Conservation (phyloP, 2,888 invertebrate genomes). For the Coleophora deauratella region DNA sequence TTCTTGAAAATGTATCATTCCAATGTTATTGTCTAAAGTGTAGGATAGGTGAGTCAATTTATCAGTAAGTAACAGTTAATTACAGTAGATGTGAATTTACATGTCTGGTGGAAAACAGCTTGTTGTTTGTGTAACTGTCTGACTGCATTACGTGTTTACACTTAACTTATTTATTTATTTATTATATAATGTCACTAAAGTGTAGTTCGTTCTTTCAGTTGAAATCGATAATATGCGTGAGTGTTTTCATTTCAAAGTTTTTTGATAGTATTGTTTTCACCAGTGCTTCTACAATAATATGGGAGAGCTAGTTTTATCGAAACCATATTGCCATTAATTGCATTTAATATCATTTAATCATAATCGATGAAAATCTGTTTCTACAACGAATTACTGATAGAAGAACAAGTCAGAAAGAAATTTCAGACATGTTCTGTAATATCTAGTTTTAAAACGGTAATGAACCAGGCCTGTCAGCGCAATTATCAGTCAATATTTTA, state of each 20-base stretch:
- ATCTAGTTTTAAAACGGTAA: too few relatives aligned
- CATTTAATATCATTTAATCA: conserved; percentile 62
- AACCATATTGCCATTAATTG: conserved; percentile 68
- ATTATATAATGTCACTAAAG: conserved; percentile 27
- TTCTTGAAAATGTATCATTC: conserved; percentile 72
- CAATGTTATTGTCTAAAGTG: conserved; percentile 66
- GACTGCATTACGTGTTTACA: conserved; percentile 35
- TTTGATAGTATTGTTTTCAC: conserved; percentile 34
- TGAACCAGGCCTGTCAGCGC: conserved; percentile 12
- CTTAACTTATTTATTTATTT: conserved; percentile 44
- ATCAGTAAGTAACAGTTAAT: conserved; percentile 41
- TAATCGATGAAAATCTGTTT: conserved; percentile 35
- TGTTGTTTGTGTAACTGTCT: conserved; percentile 57
- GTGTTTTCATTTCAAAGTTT: conserved; percentile 38
- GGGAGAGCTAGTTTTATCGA: conserved; percentile 39
- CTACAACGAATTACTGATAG: conserved; percentile 42
- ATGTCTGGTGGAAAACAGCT: conserved; percentile 5
- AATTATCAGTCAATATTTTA: background rate
- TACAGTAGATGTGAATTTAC: conserved; percentile 5
- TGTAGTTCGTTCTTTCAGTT: conserved; percentile 37
- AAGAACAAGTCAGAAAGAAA: too few relatives aligned
- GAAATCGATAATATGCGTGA: conserved; percentile 20
- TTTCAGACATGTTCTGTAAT: too few relatives aligned
- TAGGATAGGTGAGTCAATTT: conserved; percentile 61
- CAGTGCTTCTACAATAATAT: conserved; percentile 17